phyloP scores from a whole-genome alignment of 2,888 invertebrate genomes.

The Brachyptera putata region DNA sequence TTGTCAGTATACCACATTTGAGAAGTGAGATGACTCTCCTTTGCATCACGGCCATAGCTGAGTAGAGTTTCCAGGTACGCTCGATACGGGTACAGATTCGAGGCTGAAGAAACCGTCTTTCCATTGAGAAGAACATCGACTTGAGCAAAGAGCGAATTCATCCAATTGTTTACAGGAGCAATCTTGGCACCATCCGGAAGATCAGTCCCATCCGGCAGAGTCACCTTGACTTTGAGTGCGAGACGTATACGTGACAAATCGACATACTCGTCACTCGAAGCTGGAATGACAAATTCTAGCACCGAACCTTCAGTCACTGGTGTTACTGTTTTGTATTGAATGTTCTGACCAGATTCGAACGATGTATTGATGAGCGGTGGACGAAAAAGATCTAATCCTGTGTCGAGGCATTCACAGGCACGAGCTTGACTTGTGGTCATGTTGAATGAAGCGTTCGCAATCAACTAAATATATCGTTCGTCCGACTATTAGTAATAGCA shows the following conservation, averaged over 20 bases:
- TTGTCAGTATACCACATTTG: neutral
- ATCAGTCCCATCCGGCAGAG: too few species aligned
- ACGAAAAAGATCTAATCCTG: neutral
- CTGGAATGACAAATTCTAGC: too few species aligned
- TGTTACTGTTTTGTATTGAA: neutral
- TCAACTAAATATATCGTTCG: too few species aligned
- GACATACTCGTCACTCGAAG: neutral
- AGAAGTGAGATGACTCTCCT: neutral
- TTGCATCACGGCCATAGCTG: too few species aligned
- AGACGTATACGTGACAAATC: neutral
- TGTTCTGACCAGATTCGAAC: neutral
- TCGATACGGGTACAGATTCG: too few species aligned
- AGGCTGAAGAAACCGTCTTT: too few species aligned
- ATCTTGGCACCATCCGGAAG: neutral
- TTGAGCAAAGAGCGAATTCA: neutral
- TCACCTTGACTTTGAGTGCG: neutral
- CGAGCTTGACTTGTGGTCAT: too few species aligned
- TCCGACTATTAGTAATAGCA: too few species aligned
- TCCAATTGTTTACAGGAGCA: neutral
- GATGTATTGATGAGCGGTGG: neutral
- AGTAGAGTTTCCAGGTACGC: too few species aligned
- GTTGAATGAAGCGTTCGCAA: too few species aligned
- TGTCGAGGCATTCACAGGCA: too few species aligned
- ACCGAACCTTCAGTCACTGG: neutral
- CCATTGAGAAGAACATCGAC: neutral